Evolutionary conservation across 2,113 vertebrate species (phyloP).

Genomic region (Takifugu bimaculatus): DNA sequence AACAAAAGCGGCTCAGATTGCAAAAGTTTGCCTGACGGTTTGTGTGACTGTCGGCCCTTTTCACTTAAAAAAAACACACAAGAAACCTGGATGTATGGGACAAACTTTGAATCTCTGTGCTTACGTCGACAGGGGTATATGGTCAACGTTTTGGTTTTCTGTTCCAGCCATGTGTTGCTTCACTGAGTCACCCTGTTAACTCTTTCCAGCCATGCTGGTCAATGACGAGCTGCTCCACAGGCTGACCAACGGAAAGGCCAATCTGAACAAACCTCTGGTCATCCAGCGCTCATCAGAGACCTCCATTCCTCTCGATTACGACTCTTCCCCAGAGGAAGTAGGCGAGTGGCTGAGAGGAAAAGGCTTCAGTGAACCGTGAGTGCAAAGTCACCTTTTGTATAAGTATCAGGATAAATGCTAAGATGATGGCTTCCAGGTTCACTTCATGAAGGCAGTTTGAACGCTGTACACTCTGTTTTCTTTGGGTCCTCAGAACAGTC

Average conservation of each 20-base stretch:
- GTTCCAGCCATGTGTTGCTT: no score
- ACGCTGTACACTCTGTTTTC: background rate
- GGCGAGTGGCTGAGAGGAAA: slow-evolving; percentile 82
- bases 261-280: slow-evolving; percentile 66
- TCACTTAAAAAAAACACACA: no score
- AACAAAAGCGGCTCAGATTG: no score
- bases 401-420: background rate
- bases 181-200: no score
- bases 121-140: no score
- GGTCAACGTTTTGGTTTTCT: no score
- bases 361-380: slow-evolving; percentile 80
- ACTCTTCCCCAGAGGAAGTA: slow-evolving; percentile 77
- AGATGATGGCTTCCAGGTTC: background rate
- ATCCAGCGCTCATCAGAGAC: slow-evolving; percentile 77
- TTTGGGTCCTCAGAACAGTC: slow-evolving; percentile 65
- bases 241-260: slow-evolving; percentile 71
- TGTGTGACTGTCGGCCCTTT: no score
- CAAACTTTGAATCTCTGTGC: no score
- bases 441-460: background rate
- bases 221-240: slow-evolving; percentile 80
- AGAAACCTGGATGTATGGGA: no score
- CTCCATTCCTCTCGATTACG: slow-evolving; percentile 64
- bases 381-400: background rate
- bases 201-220: slow-evolving; percentile 69
- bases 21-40: no score